A percentile compares a stretch with the other conserved stretches of the same genome.
Conservation (phyloP, 2,888 invertebrate species). For the Meganola albula region DNA sequence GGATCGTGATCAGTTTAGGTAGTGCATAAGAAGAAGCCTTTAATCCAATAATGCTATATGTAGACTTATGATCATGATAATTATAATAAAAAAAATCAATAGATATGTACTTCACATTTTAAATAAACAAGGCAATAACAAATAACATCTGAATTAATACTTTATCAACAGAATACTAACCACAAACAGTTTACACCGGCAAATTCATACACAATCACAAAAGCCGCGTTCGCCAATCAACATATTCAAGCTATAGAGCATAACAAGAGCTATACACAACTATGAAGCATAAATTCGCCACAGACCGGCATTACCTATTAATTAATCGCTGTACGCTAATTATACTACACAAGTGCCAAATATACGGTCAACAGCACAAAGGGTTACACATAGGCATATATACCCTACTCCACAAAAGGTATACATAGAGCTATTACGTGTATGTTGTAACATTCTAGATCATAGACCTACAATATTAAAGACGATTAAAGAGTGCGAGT, state of each 20-base stretch:
- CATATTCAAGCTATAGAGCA: constrained; percentile 28
- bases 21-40: too few relatives aligned
- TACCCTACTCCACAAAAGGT: constrained; percentile 15
- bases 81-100: too few relatives aligned
- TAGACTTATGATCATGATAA: too few relatives aligned
- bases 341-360: constrained; percentile 61
- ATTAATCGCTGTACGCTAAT: constrained; percentile 71
- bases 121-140: too few relatives aligned
- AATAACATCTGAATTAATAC: constrained; percentile 17
- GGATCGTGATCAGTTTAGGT: too few relatives aligned
- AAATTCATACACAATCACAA: constrained; percentile 22
- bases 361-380: constrained; percentile 56
- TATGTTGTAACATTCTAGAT: constrained; percentile 30
- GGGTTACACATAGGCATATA: constrained; percentile 23
- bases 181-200: constrained; percentile 21
- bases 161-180: constrained; percentile 22
- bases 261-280: constrained; percentile 23
- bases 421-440: constrained; percentile 8
- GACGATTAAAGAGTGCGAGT: too few relatives aligned
- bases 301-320: constrained; percentile 61
- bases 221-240: constrained; percentile 20
- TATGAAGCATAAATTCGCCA: constrained; percentile 40
- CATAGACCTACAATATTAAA: too few relatives aligned
- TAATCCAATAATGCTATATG: too few relatives aligned
- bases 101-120: too few relatives aligned